Evolutionary conservation across 2,888 invertebrate genomes (phyloP).

Genomic region (Iphiclides podalirius): DNA sequence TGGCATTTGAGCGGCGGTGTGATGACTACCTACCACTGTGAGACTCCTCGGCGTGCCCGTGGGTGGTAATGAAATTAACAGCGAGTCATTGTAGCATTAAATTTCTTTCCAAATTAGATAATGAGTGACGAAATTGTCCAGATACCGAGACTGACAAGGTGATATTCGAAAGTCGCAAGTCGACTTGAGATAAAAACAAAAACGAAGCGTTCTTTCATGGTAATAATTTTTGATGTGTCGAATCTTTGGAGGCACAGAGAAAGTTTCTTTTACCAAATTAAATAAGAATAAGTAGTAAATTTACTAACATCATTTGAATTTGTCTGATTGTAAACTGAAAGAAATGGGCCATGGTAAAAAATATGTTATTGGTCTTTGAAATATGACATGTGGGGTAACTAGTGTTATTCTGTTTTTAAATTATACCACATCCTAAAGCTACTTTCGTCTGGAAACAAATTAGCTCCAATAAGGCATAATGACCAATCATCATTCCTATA

Average conservation of each 20-base stretch:
- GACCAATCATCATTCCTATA: not conserved
- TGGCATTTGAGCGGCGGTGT: conserved; percentile 30
- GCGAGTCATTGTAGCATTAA: conserved; percentile 70
- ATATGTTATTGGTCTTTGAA: no score
- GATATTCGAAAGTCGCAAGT: conserved; percentile 40
- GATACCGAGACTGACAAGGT: conserved; percentile 31
- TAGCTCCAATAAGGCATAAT: not conserved
- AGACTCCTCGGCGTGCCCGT: conserved; percentile 35
- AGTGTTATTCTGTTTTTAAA: not conserved
- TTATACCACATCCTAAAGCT: not conserved
- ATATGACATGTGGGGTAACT: no score
- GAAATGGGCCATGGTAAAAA: no score
- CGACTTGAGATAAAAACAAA: conserved; percentile 24
- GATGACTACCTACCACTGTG: conserved; percentile 28
- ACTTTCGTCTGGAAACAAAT: not conserved
- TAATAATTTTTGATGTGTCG: conserved; percentile 20
- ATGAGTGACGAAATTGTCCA: conserved; percentile 32
- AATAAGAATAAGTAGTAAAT: not conserved
- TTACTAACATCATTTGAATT: not conserved
- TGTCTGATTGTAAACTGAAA: no score
- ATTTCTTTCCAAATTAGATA: conserved; percentile 62
- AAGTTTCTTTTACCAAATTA: conserved; percentile 2
- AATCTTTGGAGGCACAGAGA: not conserved
- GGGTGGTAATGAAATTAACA: conserved; percentile 75
- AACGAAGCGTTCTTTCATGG: conserved; percentile 26